phyloP scores from a whole-genome alignment of 1,140 invertebrate genomes.

The Babylonia areolata region DNA sequence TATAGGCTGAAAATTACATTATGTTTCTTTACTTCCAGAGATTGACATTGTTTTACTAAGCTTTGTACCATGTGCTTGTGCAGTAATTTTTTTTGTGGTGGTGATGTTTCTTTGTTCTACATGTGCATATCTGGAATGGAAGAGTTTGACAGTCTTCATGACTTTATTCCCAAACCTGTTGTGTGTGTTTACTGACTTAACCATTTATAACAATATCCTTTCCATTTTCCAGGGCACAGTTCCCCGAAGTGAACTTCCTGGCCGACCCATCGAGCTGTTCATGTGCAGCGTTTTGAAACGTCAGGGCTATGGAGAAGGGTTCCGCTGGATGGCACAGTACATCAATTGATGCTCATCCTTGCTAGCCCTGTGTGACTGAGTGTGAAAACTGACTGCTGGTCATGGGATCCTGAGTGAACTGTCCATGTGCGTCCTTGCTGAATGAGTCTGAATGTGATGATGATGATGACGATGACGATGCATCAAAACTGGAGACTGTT shows the following conservation, averaged over 20 bases:
- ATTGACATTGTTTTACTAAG: too few species aligned
- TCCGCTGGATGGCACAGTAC: constrained; percentile 94
- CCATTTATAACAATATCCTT: too few species aligned
- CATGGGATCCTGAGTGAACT: neutral
- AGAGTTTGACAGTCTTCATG: too few species aligned
- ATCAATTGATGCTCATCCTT: constrained; percentile 62
- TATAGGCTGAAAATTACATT: too few species aligned
- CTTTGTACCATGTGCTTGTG: too few species aligned
- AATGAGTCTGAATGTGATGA: neutral
- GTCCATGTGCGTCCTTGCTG: neutral
- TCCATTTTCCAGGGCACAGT: constrained; percentile 90
- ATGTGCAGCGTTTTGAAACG: constrained; percentile 99
- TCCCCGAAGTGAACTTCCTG: constrained; percentile 89
- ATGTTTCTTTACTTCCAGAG: too few species aligned
- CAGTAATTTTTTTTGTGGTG: too few species aligned
- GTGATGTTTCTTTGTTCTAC: too few species aligned
- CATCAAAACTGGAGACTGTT: neutral
- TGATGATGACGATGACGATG: neutral
- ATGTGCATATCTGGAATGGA: too few species aligned
- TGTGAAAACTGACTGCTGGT: neutral
- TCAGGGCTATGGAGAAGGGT: constrained; percentile 99
- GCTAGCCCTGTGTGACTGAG: neutral
- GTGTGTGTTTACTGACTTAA: too few species aligned
- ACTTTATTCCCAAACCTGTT: too few species aligned
- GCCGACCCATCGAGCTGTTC: constrained; percentile 98